These are phyloP conservation scores for Sapayoa aenigma DNA, from an alignment of 2,113 vertebrate genomes.

Conservation along the genomic window DNA sequence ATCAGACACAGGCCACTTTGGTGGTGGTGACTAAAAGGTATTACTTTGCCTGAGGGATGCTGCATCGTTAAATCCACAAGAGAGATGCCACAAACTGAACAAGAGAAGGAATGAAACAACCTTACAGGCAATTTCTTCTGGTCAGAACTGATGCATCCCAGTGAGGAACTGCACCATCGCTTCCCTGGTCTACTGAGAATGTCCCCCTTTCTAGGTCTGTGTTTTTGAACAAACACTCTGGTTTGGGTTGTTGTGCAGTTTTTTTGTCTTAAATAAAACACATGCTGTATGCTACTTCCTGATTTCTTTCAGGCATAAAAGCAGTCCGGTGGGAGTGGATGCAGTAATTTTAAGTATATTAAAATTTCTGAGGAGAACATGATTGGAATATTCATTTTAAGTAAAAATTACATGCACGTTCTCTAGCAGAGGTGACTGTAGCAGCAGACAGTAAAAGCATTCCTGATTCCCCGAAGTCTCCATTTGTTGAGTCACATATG, in stretches of 20 bases:
- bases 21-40: neutral
- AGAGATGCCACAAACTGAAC: neutral
- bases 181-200: neutral
- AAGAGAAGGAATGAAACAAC: neutral
- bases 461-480: neutral
- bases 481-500: conserved; percentile 6
- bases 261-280: neutral
- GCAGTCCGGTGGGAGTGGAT: neutral
- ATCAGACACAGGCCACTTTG: neutral
- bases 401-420: neutral
- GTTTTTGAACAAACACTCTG: neutral
- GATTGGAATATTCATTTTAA: neutral
- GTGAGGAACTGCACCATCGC: neutral
- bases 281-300: neutral
- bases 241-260: neutral
- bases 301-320: neutral
- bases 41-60: neutral
- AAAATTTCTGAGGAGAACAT: neutral
- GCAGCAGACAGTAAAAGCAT: neutral
- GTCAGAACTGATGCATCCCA: neutral
- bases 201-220: neutral
- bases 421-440: neutral
- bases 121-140: neutral
- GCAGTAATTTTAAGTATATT: neutral
- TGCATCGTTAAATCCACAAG: neutral